Conservation (phyloP, 2,113 vertebrate species). For the Chaetops frenatus region DNA sequence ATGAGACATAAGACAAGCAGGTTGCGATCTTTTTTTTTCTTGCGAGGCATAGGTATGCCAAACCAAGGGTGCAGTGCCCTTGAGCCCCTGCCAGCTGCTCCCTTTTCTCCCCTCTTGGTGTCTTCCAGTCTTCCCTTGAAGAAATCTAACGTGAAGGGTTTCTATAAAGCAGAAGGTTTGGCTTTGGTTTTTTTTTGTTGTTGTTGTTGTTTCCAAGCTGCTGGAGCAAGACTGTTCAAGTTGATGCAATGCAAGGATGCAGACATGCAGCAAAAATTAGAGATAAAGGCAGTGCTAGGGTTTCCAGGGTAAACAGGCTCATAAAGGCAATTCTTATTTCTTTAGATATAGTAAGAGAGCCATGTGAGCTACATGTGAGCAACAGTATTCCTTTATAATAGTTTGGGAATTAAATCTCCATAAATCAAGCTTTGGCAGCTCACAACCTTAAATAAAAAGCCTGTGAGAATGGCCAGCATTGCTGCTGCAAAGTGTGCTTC, state of each 20-base stretch:
- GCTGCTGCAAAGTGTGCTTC: constrained; percentile 1
- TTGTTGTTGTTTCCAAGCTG: too few species aligned
- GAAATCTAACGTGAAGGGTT: background rate
- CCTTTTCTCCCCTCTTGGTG: background rate
- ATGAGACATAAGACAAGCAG: background rate
- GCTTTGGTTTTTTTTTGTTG: background rate
- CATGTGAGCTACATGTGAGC: background rate
- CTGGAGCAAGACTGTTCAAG: background rate
- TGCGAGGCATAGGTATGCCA: background rate
- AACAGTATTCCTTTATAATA: background rate
- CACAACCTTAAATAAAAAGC: constrained; percentile 13
- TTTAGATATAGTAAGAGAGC: background rate
- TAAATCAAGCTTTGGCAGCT: constrained; percentile 24
- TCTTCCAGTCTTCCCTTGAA: background rate
- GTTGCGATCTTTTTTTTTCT: background rate
- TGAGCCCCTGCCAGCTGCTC: background rate
- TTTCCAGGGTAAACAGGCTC: background rate
- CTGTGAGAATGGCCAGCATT: background rate
- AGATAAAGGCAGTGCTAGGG: background rate
- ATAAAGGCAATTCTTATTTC: background rate
- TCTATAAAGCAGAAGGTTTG: background rate
- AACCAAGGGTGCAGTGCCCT: background rate
- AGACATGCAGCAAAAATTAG: background rate
- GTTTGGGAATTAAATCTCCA: constrained; percentile 15
- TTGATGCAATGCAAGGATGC: background rate